Percentiles rank a stretch among this genome's conserved stretches.
These are phyloP conservation scores for Leptopilina myrica DNA, from an alignment of 2,888 invertebrate species.

Conservation along the genomic window DNA sequence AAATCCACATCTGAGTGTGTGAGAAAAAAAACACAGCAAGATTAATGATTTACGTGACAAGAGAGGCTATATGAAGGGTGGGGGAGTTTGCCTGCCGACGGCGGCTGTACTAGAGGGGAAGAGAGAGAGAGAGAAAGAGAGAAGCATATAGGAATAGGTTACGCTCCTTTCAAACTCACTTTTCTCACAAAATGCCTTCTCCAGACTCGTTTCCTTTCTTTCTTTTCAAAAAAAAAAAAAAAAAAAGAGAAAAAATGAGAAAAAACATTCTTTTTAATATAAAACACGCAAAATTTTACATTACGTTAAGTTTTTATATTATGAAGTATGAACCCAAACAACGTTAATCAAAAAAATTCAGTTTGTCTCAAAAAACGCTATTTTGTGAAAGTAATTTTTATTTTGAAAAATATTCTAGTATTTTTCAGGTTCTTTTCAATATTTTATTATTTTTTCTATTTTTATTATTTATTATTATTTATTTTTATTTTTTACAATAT, in stretches of 20 bases:
- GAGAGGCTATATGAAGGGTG: conserved; percentile 60
- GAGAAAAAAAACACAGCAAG: conserved; percentile 73
- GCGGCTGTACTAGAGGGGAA: conserved; percentile 61
- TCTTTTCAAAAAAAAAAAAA: not conserved
- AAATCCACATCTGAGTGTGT: conserved; percentile 76
- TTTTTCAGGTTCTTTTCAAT: too few relatives aligned
- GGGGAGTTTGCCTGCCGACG: conserved; percentile 58
- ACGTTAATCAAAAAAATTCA: conserved; percentile 1
- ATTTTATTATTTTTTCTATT: too few relatives aligned
- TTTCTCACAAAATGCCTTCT: conserved; percentile 62
- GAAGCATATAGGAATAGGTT: conserved; percentile 64
- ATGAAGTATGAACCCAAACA: too few relatives aligned
- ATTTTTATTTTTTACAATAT: too few relatives aligned
- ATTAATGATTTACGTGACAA: conserved; percentile 76
- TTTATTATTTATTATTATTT: too few relatives aligned
- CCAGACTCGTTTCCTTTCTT: conserved; percentile 38
- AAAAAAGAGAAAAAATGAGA: not conserved
- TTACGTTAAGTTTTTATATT: not conserved
- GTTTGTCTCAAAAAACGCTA: not conserved
- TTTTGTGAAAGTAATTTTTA: too few relatives aligned
- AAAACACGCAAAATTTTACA: conserved; percentile 15
- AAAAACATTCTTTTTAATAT: not conserved
- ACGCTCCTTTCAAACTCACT: conserved; percentile 63
- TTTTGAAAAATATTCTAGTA: too few relatives aligned
- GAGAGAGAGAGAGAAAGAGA: conserved; percentile 61